Percentiles rank a stretch among this genome's conserved stretches.
phyloP scores from a whole-genome alignment of 2,888 invertebrate genomes.

The Sminthurinus aureus region DNA sequence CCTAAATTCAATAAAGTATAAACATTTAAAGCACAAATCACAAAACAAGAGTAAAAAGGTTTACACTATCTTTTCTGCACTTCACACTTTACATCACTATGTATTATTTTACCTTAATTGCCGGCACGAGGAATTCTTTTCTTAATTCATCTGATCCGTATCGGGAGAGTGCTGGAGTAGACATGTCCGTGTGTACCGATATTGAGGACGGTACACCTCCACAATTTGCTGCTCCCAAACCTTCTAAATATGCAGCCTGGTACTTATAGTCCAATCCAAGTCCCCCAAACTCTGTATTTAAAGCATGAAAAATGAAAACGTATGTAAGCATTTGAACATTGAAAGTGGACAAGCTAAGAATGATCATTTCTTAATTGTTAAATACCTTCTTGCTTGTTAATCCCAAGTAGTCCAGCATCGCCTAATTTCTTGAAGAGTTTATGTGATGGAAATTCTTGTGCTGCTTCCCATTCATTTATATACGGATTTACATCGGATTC shows the following conservation, averaged over 20 bases:
- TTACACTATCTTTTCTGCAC: too few relatives aligned
- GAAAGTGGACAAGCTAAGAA: conserved; percentile 62
- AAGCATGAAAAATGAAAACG: not conserved
- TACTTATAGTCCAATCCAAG: conserved; percentile 68
- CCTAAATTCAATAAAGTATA: conserved; percentile 51
- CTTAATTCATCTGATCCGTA: conserved; percentile 66
- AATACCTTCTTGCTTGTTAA: too few relatives aligned
- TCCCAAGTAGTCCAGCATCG: conserved; percentile 66
- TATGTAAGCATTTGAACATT: conserved; percentile 3
- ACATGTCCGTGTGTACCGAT: conserved; percentile 63
- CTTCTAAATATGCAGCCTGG: conserved; percentile 67
- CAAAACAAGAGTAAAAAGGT: too few relatives aligned
- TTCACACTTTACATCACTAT: conserved; percentile 31
- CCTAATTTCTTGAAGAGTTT: conserved; percentile 67
- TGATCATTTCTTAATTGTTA: not conserved
- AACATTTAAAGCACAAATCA: too few relatives aligned
- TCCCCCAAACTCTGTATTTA: conserved; percentile 66
- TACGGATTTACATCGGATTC: conserved; percentile 67
- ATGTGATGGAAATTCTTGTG: conserved; percentile 66
- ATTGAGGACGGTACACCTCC: not conserved
- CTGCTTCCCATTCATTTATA: conserved; percentile 67
- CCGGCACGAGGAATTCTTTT: conserved; percentile 64
- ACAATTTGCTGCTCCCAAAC: conserved; percentile 66
- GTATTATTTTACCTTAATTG: conserved; percentile 60
- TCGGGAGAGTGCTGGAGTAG: conserved; percentile 66